Evolutionary conservation across 1,140 invertebrate genomes (phyloP), one percentile per base, ranked within the genome.

Genomic region (Marisa cornuarietis): DNA sequence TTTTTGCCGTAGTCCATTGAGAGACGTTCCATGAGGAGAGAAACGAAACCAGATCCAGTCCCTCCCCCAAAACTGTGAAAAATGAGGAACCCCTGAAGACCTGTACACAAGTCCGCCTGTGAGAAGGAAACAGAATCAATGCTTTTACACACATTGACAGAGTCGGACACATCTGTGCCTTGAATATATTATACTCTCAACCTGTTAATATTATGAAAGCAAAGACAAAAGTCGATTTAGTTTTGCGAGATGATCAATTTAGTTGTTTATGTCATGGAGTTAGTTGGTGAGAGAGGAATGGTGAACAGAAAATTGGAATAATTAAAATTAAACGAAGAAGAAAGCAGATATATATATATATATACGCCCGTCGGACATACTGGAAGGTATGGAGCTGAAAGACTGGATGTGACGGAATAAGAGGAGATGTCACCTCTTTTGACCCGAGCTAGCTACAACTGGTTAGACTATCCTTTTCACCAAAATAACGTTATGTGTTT

Each of bases 1-100:
- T 96, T 96, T 91, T 96, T 96, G 65, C 95, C 95, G 90, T 96
- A 96, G 84, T 97, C 96, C 2, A 96, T 95, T 31, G 95, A 95
- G n/a, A 97, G 92, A 79, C 95, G 92, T 91, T 96, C 95, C 96
- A 97, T 96, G 63, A 97, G 92, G 71, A 97, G 91, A 0, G 96
- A 96, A 11, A 95, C 95, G 91, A 97, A 97, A 7, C 96, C 96
- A 49, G 95, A 96, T 18, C 96, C 96, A 82, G 96, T 96, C 65
- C 96, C 96, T 69, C 87, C 87, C 80, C 87, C 87, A 79, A 88
- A 88, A 63, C 90, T 91, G 85, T 93, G 92, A 86, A 93, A 93
- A 80, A 92, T 90, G 13, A 93, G 84, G 83, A 92, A 92, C 62
- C 95, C 95, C 91, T 95, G 95, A 3, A 95, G 92, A 65, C 95